Base-by-base conservation (phyloP, 2,888 invertebrate species). In the Scaptomyza polygonia region DNA sequence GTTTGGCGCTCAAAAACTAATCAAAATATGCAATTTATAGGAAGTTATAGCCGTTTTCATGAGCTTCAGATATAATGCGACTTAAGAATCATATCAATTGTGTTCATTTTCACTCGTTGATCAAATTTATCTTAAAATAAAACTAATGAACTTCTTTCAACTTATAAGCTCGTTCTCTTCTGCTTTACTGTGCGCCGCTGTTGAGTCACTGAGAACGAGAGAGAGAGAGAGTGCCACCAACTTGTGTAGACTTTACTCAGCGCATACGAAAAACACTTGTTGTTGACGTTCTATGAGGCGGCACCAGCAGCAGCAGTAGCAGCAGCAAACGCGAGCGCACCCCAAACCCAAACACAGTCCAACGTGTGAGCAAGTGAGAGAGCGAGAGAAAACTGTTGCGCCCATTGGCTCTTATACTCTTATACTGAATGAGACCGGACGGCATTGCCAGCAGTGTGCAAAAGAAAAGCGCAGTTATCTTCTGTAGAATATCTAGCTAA, bases 381-480 rank as follows among this genome's bases (percentile, higher is more conserved):
- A 65, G 55, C 49, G 48, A 44, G 59, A 59, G 61, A 67, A 71
- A 77, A 73, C 74, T 77, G 74, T 73, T 74, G 77, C 77, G 74
- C 70, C 29, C 29, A 53, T 18, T 25, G n/a, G 6, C 59, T 67
- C 59, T 65, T 72, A 70, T 62, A 64, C 75, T 75, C 57, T 70
- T 69, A 66, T 70, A 76, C 51, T 42, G 25, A 6, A n/a, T 25
- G 11, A 14, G 21, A 25, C n/a, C 14, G 39, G 30, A 57, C 25
- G 48, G 77, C 68, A 76, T 80, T 79, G 76, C 75, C 77, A 80
- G 64, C 51, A 63, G 44, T 21, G 29, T 48, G 52, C 3, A 42
- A 47, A 48, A 74, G 81, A 43, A 83, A 81, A 81, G 79, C 79
- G 83, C 81, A 81, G 81, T 81, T 81, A 81, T 81, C 81, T 81